These are phyloP conservation scores for Siniperca undulata DNA, from an alignment of 2,797 vertebrate genomes.

Conservation along the genomic window DNA sequence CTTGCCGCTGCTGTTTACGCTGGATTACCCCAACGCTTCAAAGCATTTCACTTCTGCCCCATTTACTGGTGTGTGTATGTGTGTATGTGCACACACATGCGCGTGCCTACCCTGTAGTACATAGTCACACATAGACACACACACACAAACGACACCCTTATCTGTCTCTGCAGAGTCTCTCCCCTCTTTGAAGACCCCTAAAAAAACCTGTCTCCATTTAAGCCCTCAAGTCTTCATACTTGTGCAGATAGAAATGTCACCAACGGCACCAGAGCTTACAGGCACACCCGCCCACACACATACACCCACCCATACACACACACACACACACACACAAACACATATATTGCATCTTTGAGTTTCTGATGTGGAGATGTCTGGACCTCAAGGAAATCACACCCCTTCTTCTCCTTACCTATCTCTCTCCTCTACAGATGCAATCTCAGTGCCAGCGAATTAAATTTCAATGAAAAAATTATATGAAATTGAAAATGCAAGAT, in stretches of 20 bases:
- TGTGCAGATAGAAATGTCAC: slow-evolving; percentile 77
- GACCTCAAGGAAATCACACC: slow-evolving; percentile 69
- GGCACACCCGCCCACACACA: slow-evolving; percentile 16
- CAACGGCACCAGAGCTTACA: slow-evolving; percentile 55
- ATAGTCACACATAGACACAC: slow-evolving; percentile 43
- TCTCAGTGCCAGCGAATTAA: slow-evolving; percentile 60
- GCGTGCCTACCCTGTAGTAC: slow-evolving; percentile 41
- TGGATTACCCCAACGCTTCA: slow-evolving; percentile 87
- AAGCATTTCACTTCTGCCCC: slow-evolving; percentile 88
- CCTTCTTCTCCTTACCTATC: slow-evolving; percentile 63
- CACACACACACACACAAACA: slow-evolving; percentile 2
- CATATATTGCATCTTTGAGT: slow-evolving; percentile 53
- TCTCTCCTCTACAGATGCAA: slow-evolving; percentile 62
- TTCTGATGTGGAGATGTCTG: slow-evolving; percentile 66
- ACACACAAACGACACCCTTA: slow-evolving; percentile 71
- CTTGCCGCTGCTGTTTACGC: slow-evolving; percentile 83
- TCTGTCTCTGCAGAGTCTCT: slow-evolving; percentile 78
- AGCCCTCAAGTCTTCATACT: slow-evolving; percentile 73
- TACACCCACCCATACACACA: not conserved
- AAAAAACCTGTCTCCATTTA: slow-evolving; percentile 76
- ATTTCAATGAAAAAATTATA: slow-evolving; percentile 70
- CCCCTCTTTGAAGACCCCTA: slow-evolving; percentile 72
- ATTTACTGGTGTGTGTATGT: slow-evolving; percentile 79
- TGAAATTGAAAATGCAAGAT: slow-evolving; percentile 74
- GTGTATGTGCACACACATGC: slow-evolving; percentile 15